Evolutionary conservation across 2,113 vertebrate genomes (phyloP), one percentile per base, ranked within the genome.

Genomic region (Microcebus ravelobensis): DNA sequence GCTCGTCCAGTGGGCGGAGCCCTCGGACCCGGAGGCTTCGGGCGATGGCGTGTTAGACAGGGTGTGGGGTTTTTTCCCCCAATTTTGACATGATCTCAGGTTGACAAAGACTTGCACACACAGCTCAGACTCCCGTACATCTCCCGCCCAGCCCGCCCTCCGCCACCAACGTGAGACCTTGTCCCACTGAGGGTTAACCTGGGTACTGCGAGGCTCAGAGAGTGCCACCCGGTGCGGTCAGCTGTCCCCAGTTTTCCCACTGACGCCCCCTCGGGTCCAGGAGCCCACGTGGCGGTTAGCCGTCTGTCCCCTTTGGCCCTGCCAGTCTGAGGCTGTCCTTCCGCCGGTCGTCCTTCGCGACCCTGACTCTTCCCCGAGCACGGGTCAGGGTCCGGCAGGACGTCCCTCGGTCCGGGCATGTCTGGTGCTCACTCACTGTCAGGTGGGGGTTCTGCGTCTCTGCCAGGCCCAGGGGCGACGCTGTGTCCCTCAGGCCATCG

Each of bases 351-450:
- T 68, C 8, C 67, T 68, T 70, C 20, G 1, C 0, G 20, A 36
- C n/a, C 20, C n/a, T 23, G n/a, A 39, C n/a, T 20, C 59, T 61
- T 31, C 8, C 34, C 36, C 0, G 9, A 39, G 68, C n/a, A 21
- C 4, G 4, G 68, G n/a, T 39, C n/a, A 39, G 20, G n/a, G 67
- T 36, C n/a, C 4, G 20, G 68, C 20, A 10, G 68, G n/a, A 70
- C 34, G 8, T 2, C 4, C 18, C 68, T 11, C 17, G 10, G n/a
- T 21, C 3, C 9, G 10, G 4, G 68, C 4, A 5, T 5, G 68
- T 70, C n/a, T 20, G 8, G 9, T 23, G 68, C 9, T n/a, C 18
- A 10, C 18, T 68, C 34, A 9, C 15, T 7, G n/a, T 68, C 65
- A 67, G 15, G 34, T 7, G 34, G 65, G 65, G 34, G 31, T n/a